A percentile compares a stretch with the other conserved stretches of the same genome.
Conservation (phyloP, 2,797 vertebrate genomes). For the Ciconia nigra region DNA sequence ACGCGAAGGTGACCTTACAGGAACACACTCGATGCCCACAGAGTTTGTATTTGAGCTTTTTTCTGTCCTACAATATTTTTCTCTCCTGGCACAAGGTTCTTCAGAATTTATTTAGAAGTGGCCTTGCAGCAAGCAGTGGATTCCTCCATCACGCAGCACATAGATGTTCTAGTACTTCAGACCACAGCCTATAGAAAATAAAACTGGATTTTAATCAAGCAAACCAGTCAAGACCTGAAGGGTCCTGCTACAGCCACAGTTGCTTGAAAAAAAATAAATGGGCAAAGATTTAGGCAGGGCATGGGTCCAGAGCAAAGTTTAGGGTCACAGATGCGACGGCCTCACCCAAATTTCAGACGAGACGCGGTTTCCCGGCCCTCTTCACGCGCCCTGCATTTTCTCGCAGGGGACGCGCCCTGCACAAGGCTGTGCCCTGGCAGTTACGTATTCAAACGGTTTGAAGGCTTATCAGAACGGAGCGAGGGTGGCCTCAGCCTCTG, state of each 20-base stretch:
- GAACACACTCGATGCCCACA: background rate
- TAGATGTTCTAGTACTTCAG: accelerated
- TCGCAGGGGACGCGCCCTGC: accelerated
- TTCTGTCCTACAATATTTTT: background rate
- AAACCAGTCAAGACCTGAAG: background rate
- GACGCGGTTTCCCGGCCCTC: background rate
- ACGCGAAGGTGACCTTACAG: accelerated
- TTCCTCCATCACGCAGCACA: accelerated
- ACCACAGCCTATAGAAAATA: accelerated
- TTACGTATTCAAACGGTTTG: accelerated
- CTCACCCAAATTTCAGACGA: no score
- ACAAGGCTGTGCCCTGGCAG: accelerated
- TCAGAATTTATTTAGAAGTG: background rate
- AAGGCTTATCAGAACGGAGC: accelerated
- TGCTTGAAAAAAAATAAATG: accelerated
- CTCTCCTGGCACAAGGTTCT: background rate
- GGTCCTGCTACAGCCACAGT: background rate
- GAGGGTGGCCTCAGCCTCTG: background rate
- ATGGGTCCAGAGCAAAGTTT: background rate
- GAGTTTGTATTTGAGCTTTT: background rate
- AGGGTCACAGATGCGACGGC: background rate
- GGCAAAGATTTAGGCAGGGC: background rate
- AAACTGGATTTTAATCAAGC: background rate
- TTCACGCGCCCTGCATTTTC: accelerated
- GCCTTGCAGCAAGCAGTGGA: background rate